Evolutionary conservation across 2,888 invertebrate genomes (phyloP), one percentile per base, ranked within the genome.

Genomic region (Aphodius granarius): DNA sequence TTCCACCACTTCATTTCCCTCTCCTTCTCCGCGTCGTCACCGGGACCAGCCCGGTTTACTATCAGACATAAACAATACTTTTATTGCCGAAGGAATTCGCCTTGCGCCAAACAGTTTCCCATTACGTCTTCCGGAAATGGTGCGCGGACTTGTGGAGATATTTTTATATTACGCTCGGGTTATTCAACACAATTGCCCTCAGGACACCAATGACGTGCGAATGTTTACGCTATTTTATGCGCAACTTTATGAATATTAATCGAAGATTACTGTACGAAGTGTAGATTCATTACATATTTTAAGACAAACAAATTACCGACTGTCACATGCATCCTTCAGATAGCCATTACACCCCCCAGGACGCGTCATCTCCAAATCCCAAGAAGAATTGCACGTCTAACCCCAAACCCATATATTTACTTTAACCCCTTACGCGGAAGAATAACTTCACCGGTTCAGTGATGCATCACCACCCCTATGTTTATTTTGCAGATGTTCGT

Each of bases 401-500:
- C 43, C 43, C 43, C 43, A 9, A 43, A 9, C 43, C 13, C 3
- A n/a, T 18, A 13, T 68, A 68, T 19, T 18, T 68, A 19, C n/a
- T 20, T 1, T 65, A 5, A 65, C 20, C 19, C n/a, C 19, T 15
- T 66, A 68, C 4, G 19, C 23, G 66, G 22, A n/a, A 43, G 13
- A 73, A 71, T 18, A 70, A 43, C 68, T 13, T 17, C 23, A 15
- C 15, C n/a, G 5, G 16, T 19, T 43, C 43, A 3, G 9, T 43
- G 3, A 43, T 66, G 5, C 62, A 20, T 21, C 15, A 13, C 62
- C 18, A 62, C 20, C 17, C 4, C n/a, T 71, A 20, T 21, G 19
- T 64, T 78, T 81, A 73, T 71, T 71, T 88, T 89, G 72, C 90
- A 98, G 98, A 98, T 98, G 98, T 98, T 98, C 88, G 97, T 98